A percentile compares a stretch with the other conserved stretches of the same genome.
Conservation (phyloP, 2,888 invertebrate genomes). For the Himalopsyche tibetana region DNA sequence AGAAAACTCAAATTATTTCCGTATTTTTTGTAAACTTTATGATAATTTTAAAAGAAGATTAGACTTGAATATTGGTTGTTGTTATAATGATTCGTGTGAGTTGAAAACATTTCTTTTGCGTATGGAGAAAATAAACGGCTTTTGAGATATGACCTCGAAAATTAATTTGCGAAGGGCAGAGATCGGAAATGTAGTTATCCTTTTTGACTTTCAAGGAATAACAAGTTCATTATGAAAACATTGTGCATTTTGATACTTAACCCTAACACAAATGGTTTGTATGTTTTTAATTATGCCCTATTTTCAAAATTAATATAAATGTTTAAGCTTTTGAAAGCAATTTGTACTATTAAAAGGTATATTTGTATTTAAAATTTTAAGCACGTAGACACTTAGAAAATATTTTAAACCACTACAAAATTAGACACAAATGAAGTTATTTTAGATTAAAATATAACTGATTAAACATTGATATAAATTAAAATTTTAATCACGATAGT, state of each 20-base stretch:
- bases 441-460: no score
- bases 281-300: background rate
- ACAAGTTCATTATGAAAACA: background rate
- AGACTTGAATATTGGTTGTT: background rate
- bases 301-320: background rate
- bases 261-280: slow-evolving; percentile 2
- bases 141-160: slow-evolving; percentile 14
- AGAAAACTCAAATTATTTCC: slow-evolving; percentile 12
- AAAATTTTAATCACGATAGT: no score
- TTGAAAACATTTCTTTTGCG: background rate
- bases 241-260: slow-evolving; percentile 3
- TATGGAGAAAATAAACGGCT: background rate
- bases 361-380: no score
- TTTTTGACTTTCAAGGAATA: slow-evolving; percentile 6
- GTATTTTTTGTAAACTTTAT: background rate
- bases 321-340: no score
- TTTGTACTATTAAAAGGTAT: no score
- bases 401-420: no score
- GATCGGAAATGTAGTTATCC: slow-evolving; percentile 10
- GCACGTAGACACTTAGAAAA: no score
- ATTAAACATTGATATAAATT: no score
- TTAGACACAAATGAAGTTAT: no score
- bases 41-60: background rate
- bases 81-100: background rate
- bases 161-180: slow-evolving; percentile 15